A percentile compares a stretch with the other conserved stretches of the same genome.
Conservation (phyloP, 2,888 invertebrate species). For the Ichneumon xanthorius region DNA sequence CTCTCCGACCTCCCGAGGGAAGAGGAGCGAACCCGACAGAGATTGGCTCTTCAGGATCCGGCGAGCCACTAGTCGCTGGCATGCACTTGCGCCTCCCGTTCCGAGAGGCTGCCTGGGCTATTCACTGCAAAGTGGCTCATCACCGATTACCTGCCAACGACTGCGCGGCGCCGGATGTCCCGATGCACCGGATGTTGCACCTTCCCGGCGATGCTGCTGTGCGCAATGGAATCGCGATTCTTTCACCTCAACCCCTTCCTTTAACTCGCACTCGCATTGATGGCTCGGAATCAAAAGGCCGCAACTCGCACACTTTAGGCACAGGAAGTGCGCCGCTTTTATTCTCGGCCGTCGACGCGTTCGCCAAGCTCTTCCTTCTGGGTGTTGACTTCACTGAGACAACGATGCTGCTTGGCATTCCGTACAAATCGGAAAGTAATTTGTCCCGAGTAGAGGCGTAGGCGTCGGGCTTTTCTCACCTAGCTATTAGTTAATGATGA, state of each 20-base stretch:
- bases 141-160: constrained; percentile 11
- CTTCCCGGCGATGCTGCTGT: background rate
- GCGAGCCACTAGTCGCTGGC: constrained; percentile 55
- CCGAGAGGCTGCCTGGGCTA: background rate
- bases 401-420: background rate
- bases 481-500: constrained; percentile 70
- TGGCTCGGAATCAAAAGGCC: background rate
- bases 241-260: background rate
- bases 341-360: background rate
- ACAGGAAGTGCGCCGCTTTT: background rate
- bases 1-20: constrained; percentile 53
- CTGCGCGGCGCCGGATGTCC: background rate
- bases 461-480: constrained; percentile 16
- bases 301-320: background rate
- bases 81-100: constrained; percentile 30
- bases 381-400: constrained; percentile 1
- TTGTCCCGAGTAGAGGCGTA: constrained; percentile 26
- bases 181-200: constrained; percentile 46
- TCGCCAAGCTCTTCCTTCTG: constrained; percentile 5
- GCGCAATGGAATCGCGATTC: constrained; percentile 29
- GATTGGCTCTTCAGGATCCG: background rate
- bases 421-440: constrained; percentile 54
- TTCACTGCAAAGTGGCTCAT: constrained; percentile 1
- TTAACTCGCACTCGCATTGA: background rate
- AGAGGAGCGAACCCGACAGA: background rate